Base-by-base conservation (phyloP, 2,888 invertebrate species). In the Cetonia aurata region DNA sequence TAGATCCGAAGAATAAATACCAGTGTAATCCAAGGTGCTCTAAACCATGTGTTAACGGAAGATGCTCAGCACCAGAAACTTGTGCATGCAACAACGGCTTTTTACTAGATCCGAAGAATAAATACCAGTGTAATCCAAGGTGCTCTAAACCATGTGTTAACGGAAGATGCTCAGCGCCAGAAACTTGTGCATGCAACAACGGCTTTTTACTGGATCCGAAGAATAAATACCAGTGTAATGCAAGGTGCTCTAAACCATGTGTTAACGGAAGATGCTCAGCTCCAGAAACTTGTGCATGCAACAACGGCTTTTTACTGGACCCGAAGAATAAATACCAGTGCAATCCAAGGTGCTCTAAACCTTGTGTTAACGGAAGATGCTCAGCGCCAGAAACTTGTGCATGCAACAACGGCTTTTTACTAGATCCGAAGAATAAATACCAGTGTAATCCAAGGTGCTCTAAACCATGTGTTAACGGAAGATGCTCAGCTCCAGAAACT, bases 401-500 rank as follows among this genome's bases (percentile, higher is more conserved):
- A 2, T 75, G 75, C 55, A 59, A 62, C 31, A 59, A 53, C 15
- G 73, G 71, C 4, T 73, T 48, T 37, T 41, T 52, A 41, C 6
- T 48, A 0, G 71, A 71, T 65, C 72, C 57, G 13, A 37, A 52
- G 33, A 71, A 71, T 60, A 59, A 71, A 1, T 87, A 87, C 72
- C 79, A 78, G 46, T 79, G 75, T 50, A 73, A 68, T 50, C 75
- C 76, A 1, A 48, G 84, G 44, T 79, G 78, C 56, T 67, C 67
- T 1, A 69, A 78, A 0, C 75, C 78, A 6, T 88, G 88, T 73
- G 72, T 73, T 0, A 83, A 87, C 71, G 86, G 85, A 0, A 78
- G 77, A 10, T 83, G 83, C 67, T 68, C 75, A 4, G 77, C 76
- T 2, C 82, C 82, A 3, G 77, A 80, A 67, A 69, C 66, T 2